Base-by-base conservation (phyloP, 2,797 vertebrate species). In the Sylvia borin region DNA sequence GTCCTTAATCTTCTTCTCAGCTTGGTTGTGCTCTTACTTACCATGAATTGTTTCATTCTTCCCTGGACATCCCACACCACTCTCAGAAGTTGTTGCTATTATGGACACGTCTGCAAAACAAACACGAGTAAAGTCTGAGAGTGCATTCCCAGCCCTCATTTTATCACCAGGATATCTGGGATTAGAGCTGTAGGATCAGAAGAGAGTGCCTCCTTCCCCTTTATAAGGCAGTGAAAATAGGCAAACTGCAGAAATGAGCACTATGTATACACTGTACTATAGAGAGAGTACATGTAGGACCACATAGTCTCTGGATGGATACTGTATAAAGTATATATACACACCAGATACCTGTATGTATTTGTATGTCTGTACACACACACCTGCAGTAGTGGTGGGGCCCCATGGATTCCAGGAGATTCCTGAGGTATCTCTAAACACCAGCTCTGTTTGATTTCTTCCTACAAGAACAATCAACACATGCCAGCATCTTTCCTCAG, bases 21-120 rank as follows among this genome's bases (percentile, higher is more conserved):
- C 17, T 68, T 79, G 31, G 10, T 66, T 88, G 58, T 86, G 53
- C 31, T 84, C 55, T 66, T 51, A 42, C 90, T 92, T 92, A 96
- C 96, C n/a, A 32, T 0, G 55, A 74, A 74, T 50, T 57, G 96
- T 92, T 11, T 55, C 45, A 67, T 96, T 95, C 32, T 76, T 94
- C 38, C 42, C 91, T 50, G 81, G 38, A 27, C 91, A 47, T 57
- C 45, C 64, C 45, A 57, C 34, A 27, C 6, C 21, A 11, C 25
- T 64, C 43, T 65, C 40, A 2, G 91, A 5, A 50, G 84, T 67
- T 1, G 42, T 50, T 22, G 5, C 36, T 9, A 57, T 34, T 74
- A 14, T 0, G 8, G 57, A 40, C 38, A 90, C 61, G 58, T 40
- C 97, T 96, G 76, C 25, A 91, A 80, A 80, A 53, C 21, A 92